Conservation (phyloP, 2,888 invertebrate species). For the Noctua pronuba region DNA sequence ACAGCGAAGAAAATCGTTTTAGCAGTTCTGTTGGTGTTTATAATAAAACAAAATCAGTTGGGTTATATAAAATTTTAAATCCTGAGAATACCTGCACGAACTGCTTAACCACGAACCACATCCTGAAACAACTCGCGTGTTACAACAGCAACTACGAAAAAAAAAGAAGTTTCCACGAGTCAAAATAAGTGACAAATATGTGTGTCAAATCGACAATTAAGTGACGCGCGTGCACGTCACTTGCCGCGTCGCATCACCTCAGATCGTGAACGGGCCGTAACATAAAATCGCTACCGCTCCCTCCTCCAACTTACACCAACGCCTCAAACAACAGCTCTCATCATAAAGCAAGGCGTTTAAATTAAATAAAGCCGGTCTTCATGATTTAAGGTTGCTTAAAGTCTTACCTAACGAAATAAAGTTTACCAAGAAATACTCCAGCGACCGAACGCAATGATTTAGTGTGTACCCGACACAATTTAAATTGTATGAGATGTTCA, state of each 20-base stretch:
- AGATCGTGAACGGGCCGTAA: neutral
- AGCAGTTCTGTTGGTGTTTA: neutral
- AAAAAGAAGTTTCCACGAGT: neutral
- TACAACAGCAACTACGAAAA: neutral
- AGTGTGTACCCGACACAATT: constrained; percentile 46
- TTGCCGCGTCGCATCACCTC: neutral
- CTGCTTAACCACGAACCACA: neutral
- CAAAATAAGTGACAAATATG: no score
- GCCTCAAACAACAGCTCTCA: constrained; percentile 56
- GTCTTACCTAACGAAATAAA: constrained; percentile 62
- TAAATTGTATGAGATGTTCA: constrained; percentile 55
- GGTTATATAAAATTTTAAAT: neutral
- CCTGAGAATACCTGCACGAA: neutral
- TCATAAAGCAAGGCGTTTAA: constrained; percentile 71
- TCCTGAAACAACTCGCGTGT: neutral
- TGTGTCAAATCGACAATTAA: neutral
- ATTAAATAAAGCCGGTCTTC: constrained; percentile 74
- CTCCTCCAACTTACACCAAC: constrained; percentile 21
- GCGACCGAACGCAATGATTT: constrained; percentile 53
- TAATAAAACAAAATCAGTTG: neutral
- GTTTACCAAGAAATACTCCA: constrained; percentile 51
- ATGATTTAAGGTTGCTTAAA: constrained; percentile 73
- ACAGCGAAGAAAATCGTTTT: neutral
- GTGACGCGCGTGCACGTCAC: neutral
- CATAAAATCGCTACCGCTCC: neutral